Evolutionary conservation across 2,797 vertebrate species (phyloP), one percentile per base, ranked within the genome.

Genomic region (Hapalemur alaotrensis): DNA sequence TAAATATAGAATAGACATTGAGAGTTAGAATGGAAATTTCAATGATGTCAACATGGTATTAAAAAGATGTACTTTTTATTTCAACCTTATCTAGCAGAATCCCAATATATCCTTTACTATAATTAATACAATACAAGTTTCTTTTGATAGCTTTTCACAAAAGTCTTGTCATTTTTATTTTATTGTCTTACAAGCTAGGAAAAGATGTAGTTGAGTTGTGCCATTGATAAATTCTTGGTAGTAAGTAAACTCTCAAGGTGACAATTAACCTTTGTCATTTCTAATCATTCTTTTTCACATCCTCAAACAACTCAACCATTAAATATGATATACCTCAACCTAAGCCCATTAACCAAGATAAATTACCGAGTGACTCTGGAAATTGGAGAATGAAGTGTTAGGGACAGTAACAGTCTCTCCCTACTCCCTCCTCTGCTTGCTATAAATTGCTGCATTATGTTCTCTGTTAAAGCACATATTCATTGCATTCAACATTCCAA

Each of bases 341-440:
- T 38, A 85, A 61, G 10, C 78, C 6, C 6, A 65, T 41, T 15
- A 70, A 48, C 43, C 32, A 63, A 76, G 82, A 87, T 13, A 61
- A 50, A 83, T 73, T 63, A 57, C 5, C 46, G 79, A 94, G 52
- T 5, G 72, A n/a, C 23, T 35, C 25, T 70, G 32, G 54, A 91
- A 78, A 83, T 14, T 28, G 14, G 20, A 86, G 22, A 76, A 72
- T 76, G 75, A 35, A 92, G 15, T 41, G 20, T 63, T 82, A 48
- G 32, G 32, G 4, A 89, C 1, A 50, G 1, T 4, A 22, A 43
- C 0, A 35, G 12, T 43, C 4, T 4, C 52, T 80, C 2, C 25
- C 32, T 65, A 28, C 46, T 79, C 5, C 4, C 5, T 54, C 5
- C 0, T 75, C 50, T 69, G 10, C 48, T 69, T 73, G n/a, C 41